These are phyloP conservation scores for Eonycteris spelaea DNA, from an alignment of 2,113 vertebrate species.

Conservation along the genomic window DNA sequence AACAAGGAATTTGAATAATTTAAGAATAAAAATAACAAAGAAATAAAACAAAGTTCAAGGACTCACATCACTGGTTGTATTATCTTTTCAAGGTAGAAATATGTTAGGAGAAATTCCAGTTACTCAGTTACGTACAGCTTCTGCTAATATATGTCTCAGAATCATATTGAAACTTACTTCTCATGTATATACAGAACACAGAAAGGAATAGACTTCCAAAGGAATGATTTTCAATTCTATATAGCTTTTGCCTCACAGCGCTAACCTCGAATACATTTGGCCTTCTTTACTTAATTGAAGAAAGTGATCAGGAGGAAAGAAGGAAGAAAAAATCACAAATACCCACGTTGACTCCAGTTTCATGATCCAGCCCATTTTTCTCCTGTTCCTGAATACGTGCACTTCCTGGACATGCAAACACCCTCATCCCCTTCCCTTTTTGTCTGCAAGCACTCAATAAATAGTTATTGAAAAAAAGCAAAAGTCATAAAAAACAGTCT, in stretches of 20 bases:
- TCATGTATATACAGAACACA: not conserved
- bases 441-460: not conserved
- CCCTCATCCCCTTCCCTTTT: not conserved
- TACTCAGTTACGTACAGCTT: not conserved
- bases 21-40: conserved; percentile 20
- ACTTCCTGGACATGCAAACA: not conserved
- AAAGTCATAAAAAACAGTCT: not conserved
- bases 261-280: not conserved
- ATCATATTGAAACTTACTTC: not conserved
- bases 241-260: not conserved
- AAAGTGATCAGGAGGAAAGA: not conserved
- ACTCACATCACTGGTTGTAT: not conserved
- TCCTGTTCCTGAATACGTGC: not conserved
- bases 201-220: not conserved
- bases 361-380: not conserved
- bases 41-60: not conserved
- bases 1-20: not conserved
- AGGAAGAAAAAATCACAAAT: not conserved
- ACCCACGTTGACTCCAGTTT: not conserved
- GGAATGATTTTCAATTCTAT: not conserved
- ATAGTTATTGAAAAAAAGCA: not conserved
- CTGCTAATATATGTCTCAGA: not conserved
- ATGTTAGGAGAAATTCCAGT: not conserved
- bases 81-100: not conserved
- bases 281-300: not conserved